Percentiles rank a stretch among this genome's conserved stretches.
These are phyloP conservation scores for Sceloporus undulatus DNA, from an alignment of 2,113 vertebrate genomes.

Conservation along the genomic window DNA sequence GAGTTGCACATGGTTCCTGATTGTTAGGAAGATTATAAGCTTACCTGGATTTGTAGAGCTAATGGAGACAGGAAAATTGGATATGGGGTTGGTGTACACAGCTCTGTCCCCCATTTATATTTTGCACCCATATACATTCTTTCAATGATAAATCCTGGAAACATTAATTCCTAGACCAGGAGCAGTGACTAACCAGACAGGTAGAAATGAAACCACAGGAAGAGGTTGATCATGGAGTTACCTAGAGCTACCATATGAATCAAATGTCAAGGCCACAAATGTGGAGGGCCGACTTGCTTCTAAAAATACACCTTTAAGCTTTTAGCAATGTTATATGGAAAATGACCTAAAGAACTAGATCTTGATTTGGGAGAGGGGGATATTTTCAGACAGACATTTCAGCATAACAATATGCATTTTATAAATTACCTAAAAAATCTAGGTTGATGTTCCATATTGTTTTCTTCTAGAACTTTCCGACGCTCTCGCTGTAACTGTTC, in stretches of 20 bases:
- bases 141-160: not conserved
- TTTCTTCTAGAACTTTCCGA: slow-evolving; percentile 89
- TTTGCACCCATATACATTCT: not conserved
- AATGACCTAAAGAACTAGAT: not conserved
- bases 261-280: too few species aligned
- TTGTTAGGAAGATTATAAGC: too few species aligned
- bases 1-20: too few species aligned
- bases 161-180: not conserved
- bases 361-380: not conserved
- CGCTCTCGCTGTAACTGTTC: slow-evolving; percentile 94
- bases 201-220: too few species aligned
- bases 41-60: too few species aligned
- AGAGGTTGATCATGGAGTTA: too few species aligned
- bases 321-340: not conserved
- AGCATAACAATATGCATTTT: not conserved
- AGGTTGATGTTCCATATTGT: slow-evolving; percentile 85
- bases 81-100: too few species aligned
- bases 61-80: not conserved
- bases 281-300: too few species aligned
- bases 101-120: too few species aligned
- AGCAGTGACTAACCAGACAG: not conserved
- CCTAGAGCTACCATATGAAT: too few species aligned
- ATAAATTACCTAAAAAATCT: slow-evolving; percentile 90
- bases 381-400: not conserved
- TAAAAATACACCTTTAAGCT: too few species aligned